Evolutionary conservation across 2,888 invertebrate species (phyloP).

Genomic region (Andrena hattorfiana): DNA sequence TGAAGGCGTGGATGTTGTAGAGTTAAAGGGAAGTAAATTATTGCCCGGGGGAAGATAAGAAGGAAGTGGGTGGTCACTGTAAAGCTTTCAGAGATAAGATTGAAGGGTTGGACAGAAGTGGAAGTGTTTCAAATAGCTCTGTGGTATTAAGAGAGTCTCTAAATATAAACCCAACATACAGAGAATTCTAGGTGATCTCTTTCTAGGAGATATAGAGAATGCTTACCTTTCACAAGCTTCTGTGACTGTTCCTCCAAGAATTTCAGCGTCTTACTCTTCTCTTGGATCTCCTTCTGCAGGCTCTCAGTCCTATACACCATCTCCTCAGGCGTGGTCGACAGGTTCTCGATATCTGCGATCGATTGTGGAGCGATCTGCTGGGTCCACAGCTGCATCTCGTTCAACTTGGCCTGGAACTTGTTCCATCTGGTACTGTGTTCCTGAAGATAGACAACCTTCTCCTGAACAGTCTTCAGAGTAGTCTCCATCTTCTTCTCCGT

Average conservation of each 20-base stretch:
- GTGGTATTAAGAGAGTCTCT: no score
- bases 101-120: no score
- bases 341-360: conserved; percentile 91
- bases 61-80: no score
- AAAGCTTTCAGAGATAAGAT: no score
- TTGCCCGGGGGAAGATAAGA: no score
- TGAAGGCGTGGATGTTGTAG: background rate
- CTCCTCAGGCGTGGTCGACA: conserved; percentile 93
- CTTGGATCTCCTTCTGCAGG: conserved; percentile 91
- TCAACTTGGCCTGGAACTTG: conserved; percentile 91
- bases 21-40: no score
- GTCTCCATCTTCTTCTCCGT: conserved; percentile 91
- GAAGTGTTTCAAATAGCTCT: no score
- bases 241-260: conserved; percentile 91
- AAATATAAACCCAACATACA: no score
- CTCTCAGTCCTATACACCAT: conserved; percentile 91
- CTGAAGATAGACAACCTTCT: conserved; percentile 92
- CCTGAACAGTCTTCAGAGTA: conserved; percentile 93
- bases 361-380: conserved; percentile 91
- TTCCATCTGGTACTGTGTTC: conserved; percentile 94
- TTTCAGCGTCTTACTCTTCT: conserved; percentile 91
- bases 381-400: conserved; percentile 93
- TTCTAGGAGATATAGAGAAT: background rate
- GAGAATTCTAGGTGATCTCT: background rate
- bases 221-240: conserved; percentile 87